Evolutionary conservation across 2,113 vertebrate genomes (phyloP).

Genomic region (Cyphomyrus discorhynchus): DNA sequence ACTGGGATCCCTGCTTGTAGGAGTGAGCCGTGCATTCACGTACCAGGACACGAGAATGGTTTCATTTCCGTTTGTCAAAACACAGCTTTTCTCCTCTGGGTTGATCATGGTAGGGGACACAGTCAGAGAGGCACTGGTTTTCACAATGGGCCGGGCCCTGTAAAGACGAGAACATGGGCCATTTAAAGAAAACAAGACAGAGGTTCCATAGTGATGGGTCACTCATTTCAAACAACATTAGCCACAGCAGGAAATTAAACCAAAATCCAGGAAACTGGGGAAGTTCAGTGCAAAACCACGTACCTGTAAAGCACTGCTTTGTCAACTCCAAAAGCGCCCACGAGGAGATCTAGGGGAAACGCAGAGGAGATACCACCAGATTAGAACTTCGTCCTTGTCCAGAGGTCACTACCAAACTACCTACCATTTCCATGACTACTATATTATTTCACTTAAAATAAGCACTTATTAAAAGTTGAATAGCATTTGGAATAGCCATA

Average conservation of each 20-base stretch:
- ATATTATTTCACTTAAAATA: neutral
- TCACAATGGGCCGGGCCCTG: constrained; percentile 81
- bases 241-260: neutral
- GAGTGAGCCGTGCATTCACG: constrained; percentile 28
- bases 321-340: constrained; percentile 82
- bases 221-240: neutral
- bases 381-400: neutral
- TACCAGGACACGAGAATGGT: constrained; percentile 73
- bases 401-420: neutral
- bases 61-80: constrained; percentile 48
- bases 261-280: neutral
- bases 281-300: neutral
- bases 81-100: constrained; percentile 78
- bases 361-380: neutral
- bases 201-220: neutral
- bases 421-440: neutral
- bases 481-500: neutral
- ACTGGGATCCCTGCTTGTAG: neutral
- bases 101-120: constrained; percentile 82
- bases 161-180: neutral
- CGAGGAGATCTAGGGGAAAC: constrained; percentile 72
- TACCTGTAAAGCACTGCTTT: constrained; percentile 81
- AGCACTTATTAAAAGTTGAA: neutral
- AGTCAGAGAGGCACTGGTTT: constrained; percentile 64
- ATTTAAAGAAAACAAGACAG: neutral